Conservation (phyloP, 1,140 invertebrate genomes). For the Dolichoris vasculosae region DNA sequence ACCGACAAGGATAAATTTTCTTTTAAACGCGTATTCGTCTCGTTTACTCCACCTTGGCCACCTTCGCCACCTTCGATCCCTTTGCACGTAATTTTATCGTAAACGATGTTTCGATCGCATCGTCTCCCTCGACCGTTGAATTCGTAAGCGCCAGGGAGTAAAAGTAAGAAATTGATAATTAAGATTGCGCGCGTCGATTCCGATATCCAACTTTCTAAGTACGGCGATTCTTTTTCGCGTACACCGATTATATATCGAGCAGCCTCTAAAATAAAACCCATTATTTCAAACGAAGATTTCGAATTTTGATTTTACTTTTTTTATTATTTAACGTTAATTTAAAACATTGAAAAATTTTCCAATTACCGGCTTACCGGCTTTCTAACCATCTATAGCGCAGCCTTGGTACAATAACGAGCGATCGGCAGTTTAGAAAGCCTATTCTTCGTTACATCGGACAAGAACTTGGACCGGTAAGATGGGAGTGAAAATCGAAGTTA, state of each 20-base stretch:
- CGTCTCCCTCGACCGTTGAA: not conserved
- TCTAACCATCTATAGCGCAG: not conserved
- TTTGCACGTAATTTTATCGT: too few species aligned
- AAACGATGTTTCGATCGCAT: too few species aligned
- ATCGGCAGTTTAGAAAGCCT: conserved; percentile 8
- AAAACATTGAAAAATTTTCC: conserved; percentile 9
- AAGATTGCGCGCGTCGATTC: not conserved
- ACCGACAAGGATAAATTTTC: too few species aligned
- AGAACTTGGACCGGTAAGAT: not conserved
- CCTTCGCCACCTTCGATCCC: too few species aligned
- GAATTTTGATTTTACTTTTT: conserved; percentile 1
- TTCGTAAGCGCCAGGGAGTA: not conserved
- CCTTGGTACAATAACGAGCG: not conserved
- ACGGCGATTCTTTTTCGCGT: not conserved
- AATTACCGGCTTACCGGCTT: not conserved
- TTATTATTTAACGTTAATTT: not conserved
- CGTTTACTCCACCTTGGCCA: too few species aligned
- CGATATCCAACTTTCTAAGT: not conserved
- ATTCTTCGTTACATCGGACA: not conserved
- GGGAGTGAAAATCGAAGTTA: conserved; percentile 9
- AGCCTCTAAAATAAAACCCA: not conserved
- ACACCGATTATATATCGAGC: not conserved
- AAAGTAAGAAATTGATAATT: not conserved
- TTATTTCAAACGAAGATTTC: conserved; percentile 9
- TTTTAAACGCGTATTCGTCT: too few species aligned